Conservation (phyloP, 2,113 vertebrate genomes). For the Bujurquina vittata region DNA sequence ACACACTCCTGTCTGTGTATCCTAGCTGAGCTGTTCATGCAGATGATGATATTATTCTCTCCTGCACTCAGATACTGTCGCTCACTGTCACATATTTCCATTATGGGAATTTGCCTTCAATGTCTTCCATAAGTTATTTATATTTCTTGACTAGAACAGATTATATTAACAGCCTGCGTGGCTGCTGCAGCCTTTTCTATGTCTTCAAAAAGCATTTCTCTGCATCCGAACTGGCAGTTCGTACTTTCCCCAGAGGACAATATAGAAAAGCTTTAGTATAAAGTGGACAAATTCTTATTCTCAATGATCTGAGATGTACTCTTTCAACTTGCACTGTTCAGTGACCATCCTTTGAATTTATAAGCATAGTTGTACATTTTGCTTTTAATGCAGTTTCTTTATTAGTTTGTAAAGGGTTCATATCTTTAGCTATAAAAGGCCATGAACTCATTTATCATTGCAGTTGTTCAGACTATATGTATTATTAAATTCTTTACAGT, state of each 20-base stretch:
- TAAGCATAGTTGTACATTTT: background rate
- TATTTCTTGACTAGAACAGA: background rate
- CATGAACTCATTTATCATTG: too few species aligned
- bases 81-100: conserved; percentile 2
- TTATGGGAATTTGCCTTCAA: background rate
- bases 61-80: conserved; percentile 26
- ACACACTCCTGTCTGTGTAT: conserved; percentile 11
- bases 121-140: background rate
- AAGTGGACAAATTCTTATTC: background rate
- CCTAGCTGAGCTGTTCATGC: conserved; percentile 58
- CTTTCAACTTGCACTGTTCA: background rate
- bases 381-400: background rate
- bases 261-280: conserved; percentile 9
- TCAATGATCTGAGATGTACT: background rate
- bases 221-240: background rate
- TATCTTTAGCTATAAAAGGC: background rate
- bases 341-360: background rate
- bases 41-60: conserved; percentile 59
- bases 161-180: background rate
- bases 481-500: too few species aligned
- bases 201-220: background rate
- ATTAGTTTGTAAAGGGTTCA: background rate
- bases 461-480: too few species aligned
- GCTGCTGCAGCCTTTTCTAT: background rate
- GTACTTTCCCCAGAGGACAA: background rate